phyloP scores from a whole-genome alignment of 2,797 vertebrate genomes.

The Poeciliopsis infans region DNA sequence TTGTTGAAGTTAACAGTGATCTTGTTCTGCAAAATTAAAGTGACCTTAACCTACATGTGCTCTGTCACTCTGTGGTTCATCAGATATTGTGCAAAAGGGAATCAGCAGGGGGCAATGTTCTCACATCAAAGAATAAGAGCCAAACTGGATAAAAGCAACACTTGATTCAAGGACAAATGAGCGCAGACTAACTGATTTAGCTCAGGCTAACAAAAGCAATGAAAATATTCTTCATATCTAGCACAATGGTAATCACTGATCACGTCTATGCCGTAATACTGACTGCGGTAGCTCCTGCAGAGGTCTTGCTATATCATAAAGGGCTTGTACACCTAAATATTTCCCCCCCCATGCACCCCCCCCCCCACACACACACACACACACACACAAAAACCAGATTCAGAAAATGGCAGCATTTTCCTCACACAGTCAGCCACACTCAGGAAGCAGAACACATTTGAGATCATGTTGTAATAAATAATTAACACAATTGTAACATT shows the following conservation, averaged over 20 bases:
- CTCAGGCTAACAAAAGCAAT: constrained; percentile 44
- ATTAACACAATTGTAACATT: constrained; percentile 50
- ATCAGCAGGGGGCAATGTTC: constrained; percentile 83
- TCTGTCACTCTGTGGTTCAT: constrained; percentile 50
- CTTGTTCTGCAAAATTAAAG: constrained; percentile 22
- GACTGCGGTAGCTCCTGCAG: constrained; percentile 40
- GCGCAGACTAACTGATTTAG: constrained; percentile 48
- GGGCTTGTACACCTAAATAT: constrained; percentile 47
- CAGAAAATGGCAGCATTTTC: constrained; percentile 16
- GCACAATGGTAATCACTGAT: constrained; percentile 42
- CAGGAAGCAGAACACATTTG: constrained; percentile 59
- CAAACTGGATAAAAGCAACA: constrained; percentile 37
- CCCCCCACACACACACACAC: constrained; percentile 25
- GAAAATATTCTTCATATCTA: constrained; percentile 50
- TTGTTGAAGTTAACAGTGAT: constrained; percentile 43
- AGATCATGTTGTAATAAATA: constrained; percentile 63
- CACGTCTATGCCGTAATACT: constrained; percentile 30
- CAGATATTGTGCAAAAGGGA: constrained; percentile 44
- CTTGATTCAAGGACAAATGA: constrained; percentile 61
- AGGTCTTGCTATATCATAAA: constrained; percentile 27
- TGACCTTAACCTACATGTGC: constrained; percentile 37
- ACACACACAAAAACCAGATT: constrained; percentile 9
- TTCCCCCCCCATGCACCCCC: too few species aligned
- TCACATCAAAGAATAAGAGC: constrained; percentile 67
- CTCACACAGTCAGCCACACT: constrained; percentile 19